These are phyloP conservation scores for Pteromalus puparum DNA, from an alignment of 1,140 invertebrate genomes.

Conservation along the genomic window DNA sequence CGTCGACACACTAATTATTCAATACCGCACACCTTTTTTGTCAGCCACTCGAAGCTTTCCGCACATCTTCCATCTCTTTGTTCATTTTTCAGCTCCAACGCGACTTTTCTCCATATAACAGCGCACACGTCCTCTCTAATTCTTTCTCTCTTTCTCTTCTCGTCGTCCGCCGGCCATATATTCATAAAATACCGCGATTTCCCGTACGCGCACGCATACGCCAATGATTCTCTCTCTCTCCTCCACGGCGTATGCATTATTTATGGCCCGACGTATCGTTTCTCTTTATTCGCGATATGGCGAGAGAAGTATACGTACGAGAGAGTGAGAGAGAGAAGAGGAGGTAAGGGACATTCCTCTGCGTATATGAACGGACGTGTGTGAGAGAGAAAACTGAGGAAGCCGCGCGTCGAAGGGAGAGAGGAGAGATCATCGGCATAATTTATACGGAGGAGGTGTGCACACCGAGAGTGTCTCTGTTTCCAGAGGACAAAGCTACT, in stretches of 20 bases:
- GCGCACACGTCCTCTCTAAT: background rate
- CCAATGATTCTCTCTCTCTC: background rate
- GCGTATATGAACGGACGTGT: background rate
- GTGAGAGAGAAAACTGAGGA: constrained; percentile 1
- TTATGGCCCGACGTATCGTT: constrained; percentile 55
- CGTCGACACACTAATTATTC: background rate
- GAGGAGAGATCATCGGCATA: constrained; percentile 15
- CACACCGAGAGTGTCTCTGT: no score
- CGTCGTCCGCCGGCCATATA: constrained; percentile 3
- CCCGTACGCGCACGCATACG: background rate
- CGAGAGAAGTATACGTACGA: background rate
- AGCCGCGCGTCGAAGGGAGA: constrained; percentile 1
- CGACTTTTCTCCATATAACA: background rate
- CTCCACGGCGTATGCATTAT: constrained; percentile 56
- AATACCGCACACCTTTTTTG: background rate
- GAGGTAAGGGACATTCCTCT: background rate
- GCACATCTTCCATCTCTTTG: background rate
- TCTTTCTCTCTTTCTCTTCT: background rate
- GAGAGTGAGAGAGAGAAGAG: background rate
- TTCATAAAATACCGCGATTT: constrained; percentile 12
- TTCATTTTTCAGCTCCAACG: background rate
- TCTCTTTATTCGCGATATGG: constrained; percentile 33
- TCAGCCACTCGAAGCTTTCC: background rate
- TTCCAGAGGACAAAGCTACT: no score
- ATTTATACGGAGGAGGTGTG: background rate